Percentiles rank a stretch among this genome's conserved stretches.
Evolutionary conservation across 2,797 vertebrate genomes (phyloP).

Genomic region (Momotus momota): DNA sequence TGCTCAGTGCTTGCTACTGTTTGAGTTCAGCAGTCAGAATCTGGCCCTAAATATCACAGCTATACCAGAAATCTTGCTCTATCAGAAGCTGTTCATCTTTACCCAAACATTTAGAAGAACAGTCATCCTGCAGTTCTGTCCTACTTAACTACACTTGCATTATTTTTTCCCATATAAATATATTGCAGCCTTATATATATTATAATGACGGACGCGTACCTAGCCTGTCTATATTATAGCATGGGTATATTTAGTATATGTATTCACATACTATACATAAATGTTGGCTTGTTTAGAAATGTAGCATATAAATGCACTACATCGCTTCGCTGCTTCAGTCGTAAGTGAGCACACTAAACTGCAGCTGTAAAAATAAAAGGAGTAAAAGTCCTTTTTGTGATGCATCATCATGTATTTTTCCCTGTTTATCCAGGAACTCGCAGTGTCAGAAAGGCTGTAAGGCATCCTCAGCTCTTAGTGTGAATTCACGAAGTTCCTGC

Average conservation of each 20-base stretch:
- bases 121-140: neutral
- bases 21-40: neutral
- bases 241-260: neutral
- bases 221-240: neutral
- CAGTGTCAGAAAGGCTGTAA: neutral
- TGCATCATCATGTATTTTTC: constrained; percentile 11
- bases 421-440: constrained; percentile 22
- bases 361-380: constrained; percentile 31
- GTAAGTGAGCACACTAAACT: neutral
- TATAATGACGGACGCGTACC: neutral
- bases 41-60: neutral
- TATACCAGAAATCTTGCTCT: neutral
- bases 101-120: neutral
- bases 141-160: neutral
- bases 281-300: neutral
- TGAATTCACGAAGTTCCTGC: neutral
- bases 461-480: neutral
- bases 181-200: neutral
- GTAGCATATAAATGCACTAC: neutral
- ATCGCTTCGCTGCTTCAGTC: neutral
- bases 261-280: neutral
- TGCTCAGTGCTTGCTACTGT: neutral
- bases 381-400: constrained; percentile 24
- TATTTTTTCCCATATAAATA: neutral
- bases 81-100: neutral